Base-by-base conservation (phyloP, 2,888 invertebrate genomes). In the Colletes collaris region DNA sequence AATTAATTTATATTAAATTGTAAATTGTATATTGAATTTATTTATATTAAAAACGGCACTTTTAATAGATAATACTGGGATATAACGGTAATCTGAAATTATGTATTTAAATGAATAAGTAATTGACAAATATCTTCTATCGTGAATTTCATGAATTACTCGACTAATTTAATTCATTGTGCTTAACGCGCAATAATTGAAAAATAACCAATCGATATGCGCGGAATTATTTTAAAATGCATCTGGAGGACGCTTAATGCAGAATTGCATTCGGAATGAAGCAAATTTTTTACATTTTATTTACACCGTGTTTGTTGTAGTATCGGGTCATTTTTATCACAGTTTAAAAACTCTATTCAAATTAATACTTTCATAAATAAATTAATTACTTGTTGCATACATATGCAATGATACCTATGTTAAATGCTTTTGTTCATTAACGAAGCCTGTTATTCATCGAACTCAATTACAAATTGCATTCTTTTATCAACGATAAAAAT, bases 261-360 rank as follows among this genome's bases (percentile, higher is more conserved):
- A 7, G 0, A 19, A 8, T 46, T 46, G 44, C 7, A 19, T n/a
- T n/a, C 5, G n/a, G 19, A 53, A 40, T 55, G n/a, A 10, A 44
- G 11, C 37, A n/a, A 55, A 27, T 27, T 63, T 62, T 68, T 68
- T 65, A 59, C 67, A 68, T 76, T 76, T 68, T 76, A 72, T 63
- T 53, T 53, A 65, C 64, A 76, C 72, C 71, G 68, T 4, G 76
- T 68, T 76, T 8, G 44, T 46, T 46, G 44, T 8, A 46, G 44
- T 10, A 40, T 7, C 40, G 2, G 0, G 40, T 40, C 7, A 3
- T 7, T 40, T 40, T 40, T 40, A 7, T 6, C 40, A 0, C 7
- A 4, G 7, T 40, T 40, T 40, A 4, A 7, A 40, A 46, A 46
- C 44, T 46, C 2, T 46, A 10, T 8, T 8, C 8, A 7, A 46